These are phyloP conservation scores for Sitta europaea DNA, from an alignment of 2,113 vertebrate genomes.

Conservation along the genomic window DNA sequence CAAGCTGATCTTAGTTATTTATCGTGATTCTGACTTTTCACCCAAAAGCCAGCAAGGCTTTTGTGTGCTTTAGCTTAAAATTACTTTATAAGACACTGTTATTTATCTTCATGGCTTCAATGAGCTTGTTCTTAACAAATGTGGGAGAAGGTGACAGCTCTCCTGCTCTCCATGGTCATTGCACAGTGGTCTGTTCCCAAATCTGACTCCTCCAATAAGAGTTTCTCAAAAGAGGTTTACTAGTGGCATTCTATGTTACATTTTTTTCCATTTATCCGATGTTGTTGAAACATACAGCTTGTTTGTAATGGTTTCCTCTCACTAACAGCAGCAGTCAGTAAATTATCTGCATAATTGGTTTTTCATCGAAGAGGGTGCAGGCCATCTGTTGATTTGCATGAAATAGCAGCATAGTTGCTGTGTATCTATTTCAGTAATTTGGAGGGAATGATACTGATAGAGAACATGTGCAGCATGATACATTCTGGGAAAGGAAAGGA, in stretches of 20 bases:
- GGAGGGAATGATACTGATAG: rapidly evolving
- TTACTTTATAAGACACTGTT: not conserved
- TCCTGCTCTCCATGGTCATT: not conserved
- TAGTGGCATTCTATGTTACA: not conserved
- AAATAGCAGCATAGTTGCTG: not conserved
- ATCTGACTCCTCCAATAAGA: not conserved
- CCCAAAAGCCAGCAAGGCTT: not conserved
- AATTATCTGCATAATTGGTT: not conserved
- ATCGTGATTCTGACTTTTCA: not conserved
- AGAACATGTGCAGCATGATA: not conserved
- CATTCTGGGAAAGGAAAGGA: not conserved
- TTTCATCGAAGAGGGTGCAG: not conserved
- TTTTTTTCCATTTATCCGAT: not conserved
- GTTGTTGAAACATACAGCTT: not conserved
- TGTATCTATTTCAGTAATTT: not conserved
- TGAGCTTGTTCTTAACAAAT: not conserved
- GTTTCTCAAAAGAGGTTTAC: not conserved
- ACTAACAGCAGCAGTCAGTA: not conserved
- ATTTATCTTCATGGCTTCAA: not conserved
- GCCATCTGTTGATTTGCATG: not conserved
- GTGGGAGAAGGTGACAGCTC: not conserved
- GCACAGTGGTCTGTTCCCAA: not conserved
- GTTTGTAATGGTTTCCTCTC: not conserved
- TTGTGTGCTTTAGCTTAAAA: not conserved
- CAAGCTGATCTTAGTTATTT: not conserved